These are phyloP conservation scores for Crotalus viridis DNA, from an alignment of 2,113 vertebrate genomes.

Conservation along the genomic window DNA sequence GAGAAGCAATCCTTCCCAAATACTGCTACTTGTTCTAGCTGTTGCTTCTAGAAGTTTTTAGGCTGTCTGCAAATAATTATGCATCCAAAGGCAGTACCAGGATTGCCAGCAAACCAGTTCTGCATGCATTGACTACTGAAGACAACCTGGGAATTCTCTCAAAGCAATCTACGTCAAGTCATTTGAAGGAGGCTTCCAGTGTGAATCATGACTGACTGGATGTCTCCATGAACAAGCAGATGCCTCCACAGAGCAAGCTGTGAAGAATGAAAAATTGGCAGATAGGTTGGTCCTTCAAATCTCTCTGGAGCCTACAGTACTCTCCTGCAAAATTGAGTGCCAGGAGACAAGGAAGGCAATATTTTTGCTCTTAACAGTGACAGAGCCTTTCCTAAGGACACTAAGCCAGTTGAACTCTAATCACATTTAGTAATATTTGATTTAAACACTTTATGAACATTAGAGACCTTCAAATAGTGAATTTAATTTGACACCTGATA, in stretches of 20 bases:
- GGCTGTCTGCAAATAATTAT: neutral
- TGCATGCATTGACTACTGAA: neutral
- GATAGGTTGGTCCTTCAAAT: neutral
- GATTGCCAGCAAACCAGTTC: neutral
- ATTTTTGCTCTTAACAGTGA: neutral
- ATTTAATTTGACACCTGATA: no score
- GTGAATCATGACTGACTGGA: neutral
- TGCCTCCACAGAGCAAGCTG: neutral
- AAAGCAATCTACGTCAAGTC: neutral
- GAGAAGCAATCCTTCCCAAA: neutral
- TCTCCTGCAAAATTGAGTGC: neutral
- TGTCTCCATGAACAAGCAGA: neutral
- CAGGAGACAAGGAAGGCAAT: neutral
- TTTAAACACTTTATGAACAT: neutral
- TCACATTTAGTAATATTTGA: neutral
- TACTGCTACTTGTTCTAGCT: neutral
- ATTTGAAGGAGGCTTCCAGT: neutral
- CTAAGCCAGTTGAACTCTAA: neutral
- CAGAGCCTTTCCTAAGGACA: neutral
- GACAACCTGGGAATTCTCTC: neutral
- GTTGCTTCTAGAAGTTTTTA: neutral
- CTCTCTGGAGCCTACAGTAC: neutral
- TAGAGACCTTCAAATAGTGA: neutral
- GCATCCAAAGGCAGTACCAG: neutral
- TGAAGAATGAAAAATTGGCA: neutral